Percentiles rank a stretch among this genome's conserved stretches.
phyloP scores from a whole-genome alignment of 2,797 vertebrate genomes.

The Sebastes kiyomatsui region DNA sequence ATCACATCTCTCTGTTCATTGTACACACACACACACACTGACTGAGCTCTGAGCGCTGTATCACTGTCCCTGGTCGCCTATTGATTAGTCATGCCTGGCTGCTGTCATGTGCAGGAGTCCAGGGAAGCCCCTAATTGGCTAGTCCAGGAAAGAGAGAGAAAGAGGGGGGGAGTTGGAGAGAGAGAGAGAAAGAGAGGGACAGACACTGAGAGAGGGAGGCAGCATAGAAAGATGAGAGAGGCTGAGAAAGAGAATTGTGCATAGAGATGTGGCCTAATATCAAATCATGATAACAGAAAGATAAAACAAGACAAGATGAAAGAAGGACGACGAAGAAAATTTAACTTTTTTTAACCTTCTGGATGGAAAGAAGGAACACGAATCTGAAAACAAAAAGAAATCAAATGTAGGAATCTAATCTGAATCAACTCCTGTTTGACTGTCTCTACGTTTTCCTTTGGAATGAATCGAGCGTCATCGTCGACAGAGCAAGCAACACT shows the following conservation, averaged over 20 bases:
- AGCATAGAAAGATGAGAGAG: conserved; percentile 61
- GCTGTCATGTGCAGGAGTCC: conserved; percentile 85
- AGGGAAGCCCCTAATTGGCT: conserved; percentile 87
- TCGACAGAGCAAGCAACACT: not conserved
- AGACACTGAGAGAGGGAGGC: conserved; percentile 53
- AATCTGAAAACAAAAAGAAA: not conserved
- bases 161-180: conserved; percentile 28
- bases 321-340: not conserved
- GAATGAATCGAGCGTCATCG: not conserved
- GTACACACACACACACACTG: conserved; percentile 13
- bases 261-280: conserved; percentile 29
- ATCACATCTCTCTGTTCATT: conserved; percentile 44
- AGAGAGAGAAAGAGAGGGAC: conserved; percentile 46
- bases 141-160: conserved; percentile 64
- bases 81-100: conserved; percentile 90
- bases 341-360: not conserved
- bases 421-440: not conserved
- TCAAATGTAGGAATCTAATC: not conserved
- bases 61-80: conserved; percentile 73
- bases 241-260: conserved; percentile 34
- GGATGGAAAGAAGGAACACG: conserved; percentile 7
- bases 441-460: conserved; percentile 3
- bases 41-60: conserved; percentile 53
- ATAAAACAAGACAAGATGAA: conserved; percentile 7
- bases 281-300: conserved; percentile 20